A percentile compares a stretch with the other conserved stretches of the same genome.
These are phyloP conservation scores for Lepilemur ruficaudatus DNA, from an alignment of 2,797 vertebrate genomes.

Conservation along the genomic window DNA sequence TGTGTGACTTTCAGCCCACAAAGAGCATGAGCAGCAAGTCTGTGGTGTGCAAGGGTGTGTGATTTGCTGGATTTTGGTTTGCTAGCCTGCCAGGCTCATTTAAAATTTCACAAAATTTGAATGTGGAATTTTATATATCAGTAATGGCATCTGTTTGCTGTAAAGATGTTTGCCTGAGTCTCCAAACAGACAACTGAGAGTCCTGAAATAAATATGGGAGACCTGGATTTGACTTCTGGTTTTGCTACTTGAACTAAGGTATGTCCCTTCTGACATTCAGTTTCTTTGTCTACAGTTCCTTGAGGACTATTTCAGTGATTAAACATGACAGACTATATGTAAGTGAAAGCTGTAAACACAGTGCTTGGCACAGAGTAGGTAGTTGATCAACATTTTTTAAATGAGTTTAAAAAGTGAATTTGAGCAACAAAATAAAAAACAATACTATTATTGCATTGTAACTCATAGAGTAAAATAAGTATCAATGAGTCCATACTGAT, in stretches of 20 bases:
- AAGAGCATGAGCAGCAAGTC: neutral
- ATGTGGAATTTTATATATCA: neutral
- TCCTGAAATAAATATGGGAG: neutral
- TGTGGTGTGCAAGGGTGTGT: neutral
- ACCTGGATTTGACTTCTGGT: neutral
- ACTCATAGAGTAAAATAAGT: neutral
- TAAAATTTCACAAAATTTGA: neutral
- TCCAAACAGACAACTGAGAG: neutral
- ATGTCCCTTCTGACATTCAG: neutral
- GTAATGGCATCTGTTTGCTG: neutral
- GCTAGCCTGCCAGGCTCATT: neutral
- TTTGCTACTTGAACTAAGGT: neutral
- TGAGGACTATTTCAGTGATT: neutral
- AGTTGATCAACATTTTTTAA: neutral
- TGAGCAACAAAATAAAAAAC: neutral
- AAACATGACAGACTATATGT: neutral
- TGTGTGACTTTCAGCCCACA: neutral
- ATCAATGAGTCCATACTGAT: neutral
- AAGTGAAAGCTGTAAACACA: neutral
- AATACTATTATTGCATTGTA: neutral
- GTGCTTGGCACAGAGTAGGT: neutral
- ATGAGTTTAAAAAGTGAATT: neutral
- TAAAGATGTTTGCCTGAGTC: neutral
- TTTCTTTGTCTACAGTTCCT: slow-evolving; percentile 21
- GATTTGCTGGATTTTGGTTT: neutral